phyloP scores from a whole-genome alignment of 2,888 invertebrate species.

The Sinodicranocentrus sp. region DNA sequence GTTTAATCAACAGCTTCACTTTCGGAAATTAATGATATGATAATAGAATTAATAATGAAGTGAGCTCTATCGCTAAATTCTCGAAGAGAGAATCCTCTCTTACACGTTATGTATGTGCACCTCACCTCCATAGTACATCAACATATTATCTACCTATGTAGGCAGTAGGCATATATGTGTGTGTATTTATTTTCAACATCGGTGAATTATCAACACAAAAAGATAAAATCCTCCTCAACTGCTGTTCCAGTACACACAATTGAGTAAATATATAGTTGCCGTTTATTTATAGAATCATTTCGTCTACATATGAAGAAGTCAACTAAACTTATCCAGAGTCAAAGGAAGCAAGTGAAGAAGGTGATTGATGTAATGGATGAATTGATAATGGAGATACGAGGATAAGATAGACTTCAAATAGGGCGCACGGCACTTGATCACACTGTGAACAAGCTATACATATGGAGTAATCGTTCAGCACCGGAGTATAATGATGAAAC shows the following conservation, averaged over 20 bases:
- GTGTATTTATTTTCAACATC: too few relatives aligned
- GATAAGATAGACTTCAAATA: slow-evolving; percentile 74
- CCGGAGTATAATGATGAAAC: neutral
- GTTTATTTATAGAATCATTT: slow-evolving; percentile 7
- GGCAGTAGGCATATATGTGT: too few relatives aligned
- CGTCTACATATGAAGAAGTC: neutral
- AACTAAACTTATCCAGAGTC: slow-evolving; percentile 38
- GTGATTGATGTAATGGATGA: slow-evolving; percentile 72
- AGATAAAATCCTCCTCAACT: too few relatives aligned
- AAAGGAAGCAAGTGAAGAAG: slow-evolving; percentile 34
- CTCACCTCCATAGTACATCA: neutral
- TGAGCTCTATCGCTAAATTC: neutral
- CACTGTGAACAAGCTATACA: slow-evolving; percentile 16
- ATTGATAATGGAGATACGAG: slow-evolving; percentile 73
- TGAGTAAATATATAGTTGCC: too few relatives aligned
- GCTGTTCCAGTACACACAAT: too few relatives aligned
- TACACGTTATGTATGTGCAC: neutral
- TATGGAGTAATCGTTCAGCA: slow-evolving; percentile 9
- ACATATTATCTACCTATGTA: too few relatives aligned
- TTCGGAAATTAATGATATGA: slow-evolving; percentile 17
- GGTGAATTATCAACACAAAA: too few relatives aligned
- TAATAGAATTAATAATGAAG: slow-evolving; percentile 22
- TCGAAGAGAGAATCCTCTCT: neutral
- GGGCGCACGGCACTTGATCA: slow-evolving; percentile 69
- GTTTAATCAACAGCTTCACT: neutral